Conservation (phyloP, 2,113 vertebrate genomes). For the Brachyistius frenatus region DNA sequence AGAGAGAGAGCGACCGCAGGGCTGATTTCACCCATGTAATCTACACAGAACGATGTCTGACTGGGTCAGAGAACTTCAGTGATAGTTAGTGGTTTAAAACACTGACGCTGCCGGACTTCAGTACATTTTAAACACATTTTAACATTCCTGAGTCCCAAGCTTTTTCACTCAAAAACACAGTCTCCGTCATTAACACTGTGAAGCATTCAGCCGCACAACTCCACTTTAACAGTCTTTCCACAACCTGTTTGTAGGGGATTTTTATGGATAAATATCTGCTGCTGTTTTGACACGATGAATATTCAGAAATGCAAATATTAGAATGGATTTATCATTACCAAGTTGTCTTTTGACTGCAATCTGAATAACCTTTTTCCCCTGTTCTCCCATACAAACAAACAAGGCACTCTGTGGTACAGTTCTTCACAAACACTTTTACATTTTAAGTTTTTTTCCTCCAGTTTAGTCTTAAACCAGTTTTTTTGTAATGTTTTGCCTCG, state of each 20-base stretch:
- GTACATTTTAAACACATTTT: neutral
- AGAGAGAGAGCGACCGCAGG: neutral
- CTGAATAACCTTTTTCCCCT: too few relatives aligned
- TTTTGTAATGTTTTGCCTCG: neutral
- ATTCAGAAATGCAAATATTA: neutral
- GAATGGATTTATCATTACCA: neutral
- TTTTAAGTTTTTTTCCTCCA: neutral
- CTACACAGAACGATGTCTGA: conserved; percentile 27
- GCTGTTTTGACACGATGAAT: neutral
- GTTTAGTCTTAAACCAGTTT: neutral
- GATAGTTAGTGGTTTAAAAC: conserved; percentile 25
- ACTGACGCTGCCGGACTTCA: conserved; percentile 10
- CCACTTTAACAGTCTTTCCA: neutral
- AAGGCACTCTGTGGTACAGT: too few relatives aligned
- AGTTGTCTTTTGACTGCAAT: too few relatives aligned
- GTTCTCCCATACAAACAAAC: too few relatives aligned
- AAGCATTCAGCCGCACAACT: neutral
- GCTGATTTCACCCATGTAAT: conserved; percentile 35
- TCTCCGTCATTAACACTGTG: neutral
- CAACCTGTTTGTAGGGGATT: neutral
- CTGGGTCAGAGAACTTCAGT: conserved; percentile 40
- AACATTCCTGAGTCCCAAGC: neutral
- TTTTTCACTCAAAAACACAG: neutral
- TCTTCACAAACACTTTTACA: too few relatives aligned
- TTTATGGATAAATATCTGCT: neutral